Evolutionary conservation across 2,888 invertebrate species (phyloP).

Genomic region (Diadegma fenestrale): DNA sequence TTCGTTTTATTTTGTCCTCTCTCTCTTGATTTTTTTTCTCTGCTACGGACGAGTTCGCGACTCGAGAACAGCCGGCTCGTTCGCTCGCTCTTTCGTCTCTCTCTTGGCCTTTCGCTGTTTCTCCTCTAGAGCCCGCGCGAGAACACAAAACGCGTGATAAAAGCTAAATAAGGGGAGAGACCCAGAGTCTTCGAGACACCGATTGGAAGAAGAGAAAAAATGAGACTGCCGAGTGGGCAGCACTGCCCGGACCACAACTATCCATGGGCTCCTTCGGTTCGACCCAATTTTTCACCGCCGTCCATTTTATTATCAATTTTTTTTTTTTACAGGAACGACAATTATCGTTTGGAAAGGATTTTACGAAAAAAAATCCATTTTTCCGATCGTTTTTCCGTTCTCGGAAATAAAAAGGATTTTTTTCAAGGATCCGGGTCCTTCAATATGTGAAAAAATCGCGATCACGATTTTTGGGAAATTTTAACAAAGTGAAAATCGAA

Average conservation of each 20-base stretch:
- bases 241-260: conserved; percentile 59
- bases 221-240: conserved; percentile 64
- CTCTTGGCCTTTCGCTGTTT: conserved; percentile 59
- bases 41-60: conserved; percentile 61
- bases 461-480: too few species aligned
- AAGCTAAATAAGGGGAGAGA: conserved; percentile 72
- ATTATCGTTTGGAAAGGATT: too few species aligned
- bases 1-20: neutral
- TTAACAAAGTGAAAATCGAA: too few species aligned
- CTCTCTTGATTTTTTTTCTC: conserved; percentile 27
- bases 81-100: conserved; percentile 50
- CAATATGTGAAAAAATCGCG: too few species aligned
- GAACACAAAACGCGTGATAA: conserved; percentile 67
- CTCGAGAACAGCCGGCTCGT: conserved; percentile 56
- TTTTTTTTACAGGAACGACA: neutral
- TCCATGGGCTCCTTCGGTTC: conserved; percentile 60
- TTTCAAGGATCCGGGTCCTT: too few species aligned
- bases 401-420: too few species aligned
- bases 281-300: conserved; percentile 8
- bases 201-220: conserved; percentile 51
- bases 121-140: conserved; percentile 52
- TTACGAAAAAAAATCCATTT: too few species aligned
- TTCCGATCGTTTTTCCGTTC: too few species aligned
- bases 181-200: conserved; percentile 60
- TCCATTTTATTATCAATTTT: neutral